These are phyloP conservation scores for Ptilodon capucinus DNA, from an alignment of 2,888 invertebrate species.

Conservation along the genomic window DNA sequence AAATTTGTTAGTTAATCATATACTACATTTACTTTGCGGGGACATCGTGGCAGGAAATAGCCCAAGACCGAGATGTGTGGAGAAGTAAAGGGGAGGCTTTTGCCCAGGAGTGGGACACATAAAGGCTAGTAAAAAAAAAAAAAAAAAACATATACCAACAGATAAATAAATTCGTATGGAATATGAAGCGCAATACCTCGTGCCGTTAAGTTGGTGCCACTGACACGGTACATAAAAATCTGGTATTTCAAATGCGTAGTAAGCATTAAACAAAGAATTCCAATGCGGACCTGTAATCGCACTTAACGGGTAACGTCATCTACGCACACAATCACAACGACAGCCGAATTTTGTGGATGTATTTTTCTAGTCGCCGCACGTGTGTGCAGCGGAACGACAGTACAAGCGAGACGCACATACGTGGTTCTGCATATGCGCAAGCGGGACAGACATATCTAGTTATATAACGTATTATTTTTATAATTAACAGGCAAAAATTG, in stretches of 20 bases:
- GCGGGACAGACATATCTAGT: slow-evolving; percentile 52
- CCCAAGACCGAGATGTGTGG: too few relatives aligned
- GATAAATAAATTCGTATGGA: too few relatives aligned
- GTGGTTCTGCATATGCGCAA: slow-evolving; percentile 32
- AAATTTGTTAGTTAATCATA: too few relatives aligned
- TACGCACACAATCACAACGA: slow-evolving; percentile 67
- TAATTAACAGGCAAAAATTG: slow-evolving; percentile 82
- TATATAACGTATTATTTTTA: slow-evolving; percentile 83
- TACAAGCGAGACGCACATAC: slow-evolving; percentile 52
- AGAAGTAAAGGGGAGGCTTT: too few relatives aligned
- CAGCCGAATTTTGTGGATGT: slow-evolving; percentile 78
- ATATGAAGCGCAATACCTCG: too few relatives aligned
- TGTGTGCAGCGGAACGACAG: slow-evolving; percentile 68
- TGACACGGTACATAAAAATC: not conserved
- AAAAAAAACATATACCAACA: too few relatives aligned
- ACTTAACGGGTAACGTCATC: slow-evolving; percentile 80
- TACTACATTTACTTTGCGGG: too few relatives aligned
- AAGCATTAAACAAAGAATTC: slow-evolving; percentile 25
- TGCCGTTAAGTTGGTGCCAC: too few relatives aligned
- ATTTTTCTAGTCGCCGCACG: slow-evolving; percentile 66
- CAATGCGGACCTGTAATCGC: slow-evolving; percentile 77
- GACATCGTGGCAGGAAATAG: too few relatives aligned
- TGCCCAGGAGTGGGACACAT: too few relatives aligned
- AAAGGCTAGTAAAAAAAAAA: too few relatives aligned
- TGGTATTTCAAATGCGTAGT: slow-evolving; percentile 18